phyloP scores from a whole-genome alignment of 2,113 vertebrate species.

The Hippocampus mohnikei region DNA sequence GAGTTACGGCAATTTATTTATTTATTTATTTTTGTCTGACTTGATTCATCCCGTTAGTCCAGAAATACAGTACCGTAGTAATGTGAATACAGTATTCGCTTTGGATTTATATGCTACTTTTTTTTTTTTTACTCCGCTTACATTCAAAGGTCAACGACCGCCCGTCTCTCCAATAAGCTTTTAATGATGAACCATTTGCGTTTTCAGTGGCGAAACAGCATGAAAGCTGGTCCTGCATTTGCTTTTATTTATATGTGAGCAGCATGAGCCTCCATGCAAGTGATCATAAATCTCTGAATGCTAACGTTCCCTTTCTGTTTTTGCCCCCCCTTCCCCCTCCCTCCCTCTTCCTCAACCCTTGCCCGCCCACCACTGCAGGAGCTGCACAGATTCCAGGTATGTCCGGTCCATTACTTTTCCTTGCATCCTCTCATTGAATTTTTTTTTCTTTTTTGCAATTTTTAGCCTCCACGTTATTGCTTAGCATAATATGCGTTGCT shows the following conservation, averaged over 20 bases:
- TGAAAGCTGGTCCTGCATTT: background rate
- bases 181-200: slow-evolving; percentile 2
- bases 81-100: background rate
- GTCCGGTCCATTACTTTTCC: slow-evolving; percentile 20
- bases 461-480: no score
- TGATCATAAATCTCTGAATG: slow-evolving; percentile 29
- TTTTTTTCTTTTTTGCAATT: background rate
- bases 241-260: slow-evolving; percentile 16
- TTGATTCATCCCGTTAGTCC: background rate
- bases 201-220: slow-evolving; percentile 4
- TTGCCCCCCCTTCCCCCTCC: slow-evolving; percentile 3
- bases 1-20: background rate
- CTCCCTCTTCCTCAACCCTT: background rate
- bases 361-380: slow-evolving; percentile 51
- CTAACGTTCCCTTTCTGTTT: slow-evolving; percentile 51
- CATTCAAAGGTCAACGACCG: slow-evolving; percentile 1
- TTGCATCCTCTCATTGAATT: background rate
- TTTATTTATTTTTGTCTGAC: background rate
- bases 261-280: slow-evolving; percentile 31
- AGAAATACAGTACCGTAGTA: background rate
- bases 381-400: slow-evolving; percentile 74
- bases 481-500: background rate
- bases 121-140: background rate
- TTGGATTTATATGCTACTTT: background rate
- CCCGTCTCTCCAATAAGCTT: slow-evolving; percentile 4